These are phyloP conservation scores for Harmothoe impar DNA, from an alignment of 2,888 invertebrate genomes.

Conservation along the genomic window DNA sequence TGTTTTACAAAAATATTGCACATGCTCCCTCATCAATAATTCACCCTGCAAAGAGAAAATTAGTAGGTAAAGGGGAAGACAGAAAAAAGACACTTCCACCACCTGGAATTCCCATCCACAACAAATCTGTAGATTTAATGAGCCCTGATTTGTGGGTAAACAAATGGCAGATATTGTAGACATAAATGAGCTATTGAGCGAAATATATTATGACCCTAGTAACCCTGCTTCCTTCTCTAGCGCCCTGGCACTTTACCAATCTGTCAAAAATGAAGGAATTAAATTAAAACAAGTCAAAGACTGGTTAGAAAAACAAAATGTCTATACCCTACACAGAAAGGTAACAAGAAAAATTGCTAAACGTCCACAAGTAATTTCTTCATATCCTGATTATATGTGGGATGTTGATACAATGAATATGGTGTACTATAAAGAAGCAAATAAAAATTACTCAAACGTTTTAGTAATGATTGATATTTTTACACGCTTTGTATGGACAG, in stretches of 20 bases:
- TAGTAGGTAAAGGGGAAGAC: background rate
- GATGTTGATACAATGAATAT: background rate
- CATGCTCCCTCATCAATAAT: background rate
- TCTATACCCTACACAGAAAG: background rate
- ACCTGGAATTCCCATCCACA: background rate
- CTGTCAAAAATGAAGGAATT: too few relatives aligned
- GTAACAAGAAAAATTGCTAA: background rate
- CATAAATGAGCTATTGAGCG: too few relatives aligned
- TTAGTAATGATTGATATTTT: background rate
- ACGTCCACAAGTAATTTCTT: background rate
- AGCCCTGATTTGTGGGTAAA: background rate
- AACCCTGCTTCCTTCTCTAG: too few relatives aligned
- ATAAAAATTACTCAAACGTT: background rate
- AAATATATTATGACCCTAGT: too few relatives aligned
- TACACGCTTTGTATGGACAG: conserved; percentile 8
- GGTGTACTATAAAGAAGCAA: background rate
- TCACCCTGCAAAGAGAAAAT: background rate
- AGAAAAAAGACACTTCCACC: background rate
- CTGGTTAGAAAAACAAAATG: background rate
- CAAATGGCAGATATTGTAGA: too few relatives aligned
- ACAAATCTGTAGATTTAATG: background rate
- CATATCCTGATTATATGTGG: background rate
- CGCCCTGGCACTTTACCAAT: too few relatives aligned
- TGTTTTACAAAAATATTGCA: background rate
- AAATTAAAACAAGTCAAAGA: background rate